Base-by-base conservation (phyloP, 2,113 vertebrate genomes). In the Trogon melanurus region DNA sequence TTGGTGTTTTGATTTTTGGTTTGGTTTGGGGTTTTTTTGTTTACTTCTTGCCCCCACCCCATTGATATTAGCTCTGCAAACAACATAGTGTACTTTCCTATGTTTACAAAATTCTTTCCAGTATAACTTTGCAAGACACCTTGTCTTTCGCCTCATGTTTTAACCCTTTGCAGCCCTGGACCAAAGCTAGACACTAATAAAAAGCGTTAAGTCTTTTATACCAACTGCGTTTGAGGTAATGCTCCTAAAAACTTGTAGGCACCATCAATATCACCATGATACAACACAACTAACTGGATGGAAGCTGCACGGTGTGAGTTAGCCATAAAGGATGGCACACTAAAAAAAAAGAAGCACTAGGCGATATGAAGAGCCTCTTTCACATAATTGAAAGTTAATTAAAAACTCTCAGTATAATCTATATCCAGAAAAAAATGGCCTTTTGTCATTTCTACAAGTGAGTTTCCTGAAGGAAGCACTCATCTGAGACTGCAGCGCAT, bases 311-410 rank as follows among this genome's bases (percentile, higher is more conserved):
- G 13, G 22, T 16, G 10, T 26, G 30, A 80, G n/a, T 50, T 44
- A 67, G 29, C 14, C 20, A 70, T 58, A 76, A 88, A 83, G 32
- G 32, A 82, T 60, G 32, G 82, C 23, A 44, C 19, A 81, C 34
- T 13, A 41, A 41, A 41, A 18, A 36, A 67, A 34, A 36, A 53
- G 8, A 79, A 84, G 23, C n/a, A 47, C 21, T 73, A 56, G 41
- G 45, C 94, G 74, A 54, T 65, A 91, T 18, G 41, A 82, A 87
- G 34, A 88, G 41, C 16, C 18, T 64, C 51, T 34, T 78, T 79
- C 57, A 85, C 57, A 56, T 67, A 91, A 96, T 84, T 94, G 78
- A 89, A 97, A 87, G 36, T 89, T 86, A 91, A 97, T 91, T 91
- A 61, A 88, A 97, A 94, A 25, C 92, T 60, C 64, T 75, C 10